Base-by-base conservation (phyloP, 2,888 invertebrate species). In the Acleris cristana region DNA sequence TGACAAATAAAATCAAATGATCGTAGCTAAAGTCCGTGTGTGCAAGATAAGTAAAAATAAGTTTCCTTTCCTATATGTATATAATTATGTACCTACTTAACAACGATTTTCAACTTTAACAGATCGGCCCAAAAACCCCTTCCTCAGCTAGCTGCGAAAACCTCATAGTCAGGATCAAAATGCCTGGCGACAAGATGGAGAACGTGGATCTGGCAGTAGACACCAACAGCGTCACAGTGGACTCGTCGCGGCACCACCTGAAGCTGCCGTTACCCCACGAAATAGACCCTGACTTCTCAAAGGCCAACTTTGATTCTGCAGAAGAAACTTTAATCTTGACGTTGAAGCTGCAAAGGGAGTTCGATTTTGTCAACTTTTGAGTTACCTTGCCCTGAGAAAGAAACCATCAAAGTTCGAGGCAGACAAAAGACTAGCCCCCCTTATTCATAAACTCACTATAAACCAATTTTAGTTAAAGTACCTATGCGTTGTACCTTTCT, bases 341-440 rank as follows among this genome's bases (percentile, higher is more conserved):
- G 7, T 88, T 98, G 58, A 94, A 94, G 70, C 93, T 98, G 85
- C 92, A 94, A 69, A 94, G 98, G 65, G 98, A 98, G 84, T 95
- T 96, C 74, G 98, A 98, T 91, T 95, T 94, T 83, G 91, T 98
- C 60, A 98, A 98, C 89, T 98, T 98, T 89, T 98, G 94, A 93
- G 68, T 54, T 48, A n/a, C 48, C 16, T 48, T 18, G n/a, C 12
- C 40, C 14, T 12, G 40, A 14, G 30, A 30, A 8, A 30, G 8
- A 30, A 30, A 30, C 30, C 8, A 8, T 30, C 30, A 8, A 34
- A 34, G 34, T 34, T 34, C 12, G 3, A 34, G 34, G 34, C 12
- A 12, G 8, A 2, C 14, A 40, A 40, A 40, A 40, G 10, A 34
- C 34, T 34, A 34, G 34, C 12, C 26, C 26, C 26, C 6, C 4